Conservation (phyloP, 2,113 vertebrate species). For the Paratilapia polleni region DNA sequence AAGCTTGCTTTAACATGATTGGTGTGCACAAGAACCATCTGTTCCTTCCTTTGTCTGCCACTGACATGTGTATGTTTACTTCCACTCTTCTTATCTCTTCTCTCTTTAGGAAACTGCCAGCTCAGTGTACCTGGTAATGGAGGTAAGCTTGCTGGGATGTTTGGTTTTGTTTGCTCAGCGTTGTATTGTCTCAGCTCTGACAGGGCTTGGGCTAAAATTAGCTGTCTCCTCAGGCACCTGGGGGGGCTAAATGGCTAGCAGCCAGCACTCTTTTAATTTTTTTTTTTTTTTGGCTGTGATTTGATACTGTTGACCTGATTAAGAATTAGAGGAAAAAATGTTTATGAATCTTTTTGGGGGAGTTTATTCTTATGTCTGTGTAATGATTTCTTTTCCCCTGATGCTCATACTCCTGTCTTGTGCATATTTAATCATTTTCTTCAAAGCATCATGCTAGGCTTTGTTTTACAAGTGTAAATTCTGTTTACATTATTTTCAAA, state of each 20-base stretch:
- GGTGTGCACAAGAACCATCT: slow-evolving; percentile 3
- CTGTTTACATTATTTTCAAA: neutral
- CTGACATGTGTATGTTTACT: slow-evolving; percentile 64
- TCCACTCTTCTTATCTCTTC: slow-evolving; percentile 45
- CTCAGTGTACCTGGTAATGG: slow-evolving; percentile 98
- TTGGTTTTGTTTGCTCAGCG: slow-evolving; percentile 51
- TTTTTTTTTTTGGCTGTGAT: neutral
- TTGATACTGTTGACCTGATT: neutral
- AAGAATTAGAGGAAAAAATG: neutral
- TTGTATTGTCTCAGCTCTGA: slow-evolving; percentile 49
- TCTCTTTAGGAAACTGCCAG: slow-evolving; percentile 90
- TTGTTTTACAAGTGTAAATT: neutral
- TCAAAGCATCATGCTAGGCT: neutral
- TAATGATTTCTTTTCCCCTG: neutral
- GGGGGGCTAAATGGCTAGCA: slow-evolving; percentile 5
- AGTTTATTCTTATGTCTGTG: neutral
- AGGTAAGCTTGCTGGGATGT: slow-evolving; percentile 84
- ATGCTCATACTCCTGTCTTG: neutral
- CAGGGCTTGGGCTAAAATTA: slow-evolving; percentile 47
- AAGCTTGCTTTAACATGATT: slow-evolving; percentile 1
- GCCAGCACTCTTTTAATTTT: slow-evolving; percentile 5
- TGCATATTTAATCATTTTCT: neutral
- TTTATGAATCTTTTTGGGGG: neutral
- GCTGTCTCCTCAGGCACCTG: slow-evolving; percentile 42
- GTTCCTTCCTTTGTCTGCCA: slow-evolving; percentile 36